These are phyloP conservation scores for Drosophila anomalata DNA, from an alignment of 2,888 invertebrate species.

Conservation along the genomic window DNA sequence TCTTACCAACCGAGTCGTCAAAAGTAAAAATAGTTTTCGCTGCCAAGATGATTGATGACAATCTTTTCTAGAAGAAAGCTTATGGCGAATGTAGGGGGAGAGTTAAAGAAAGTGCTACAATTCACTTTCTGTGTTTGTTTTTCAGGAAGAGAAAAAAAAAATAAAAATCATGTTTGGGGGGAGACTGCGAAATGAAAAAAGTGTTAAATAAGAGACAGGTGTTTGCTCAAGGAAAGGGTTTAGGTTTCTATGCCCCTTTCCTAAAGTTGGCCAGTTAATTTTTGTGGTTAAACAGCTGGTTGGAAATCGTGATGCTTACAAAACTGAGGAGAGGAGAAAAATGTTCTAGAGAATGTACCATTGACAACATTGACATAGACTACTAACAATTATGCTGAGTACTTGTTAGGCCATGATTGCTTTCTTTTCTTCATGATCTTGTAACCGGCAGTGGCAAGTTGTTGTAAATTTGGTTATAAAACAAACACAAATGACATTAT, in stretches of 20 bases:
- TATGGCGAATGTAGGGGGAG: slow-evolving; percentile 5
- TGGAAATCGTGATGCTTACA: background rate
- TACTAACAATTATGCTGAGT: slow-evolving; percentile 52
- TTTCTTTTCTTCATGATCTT: slow-evolving; percentile 10
- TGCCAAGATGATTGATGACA: slow-evolving; percentile 14
- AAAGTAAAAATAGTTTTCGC: slow-evolving; percentile 6
- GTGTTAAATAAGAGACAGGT: slow-evolving; percentile 50
- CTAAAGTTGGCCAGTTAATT: slow-evolving; percentile 21
- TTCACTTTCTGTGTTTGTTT: background rate
- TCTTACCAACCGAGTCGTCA: background rate
- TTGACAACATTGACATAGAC: slow-evolving; percentile 16
- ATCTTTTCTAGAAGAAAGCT: background rate
- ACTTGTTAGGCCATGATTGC: slow-evolving; percentile 37
- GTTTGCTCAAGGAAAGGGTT: slow-evolving; percentile 49
- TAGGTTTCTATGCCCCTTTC: slow-evolving; percentile 12
- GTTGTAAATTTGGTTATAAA: slow-evolving; percentile 75
- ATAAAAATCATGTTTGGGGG: slow-evolving; percentile 15
- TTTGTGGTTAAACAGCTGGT: background rate
- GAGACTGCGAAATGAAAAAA: slow-evolving; percentile 24
- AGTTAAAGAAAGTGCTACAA: slow-evolving; percentile 13
- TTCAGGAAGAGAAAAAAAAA: slow-evolving; percentile 15
- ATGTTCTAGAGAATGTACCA: slow-evolving; percentile 6
- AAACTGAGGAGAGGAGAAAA: background rate
- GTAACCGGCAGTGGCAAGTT: slow-evolving; percentile 54
- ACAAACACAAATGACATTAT: slow-evolving; percentile 79